Base-by-base conservation (phyloP, 2,113 vertebrate species). In the Todiramphus saurophagus region DNA sequence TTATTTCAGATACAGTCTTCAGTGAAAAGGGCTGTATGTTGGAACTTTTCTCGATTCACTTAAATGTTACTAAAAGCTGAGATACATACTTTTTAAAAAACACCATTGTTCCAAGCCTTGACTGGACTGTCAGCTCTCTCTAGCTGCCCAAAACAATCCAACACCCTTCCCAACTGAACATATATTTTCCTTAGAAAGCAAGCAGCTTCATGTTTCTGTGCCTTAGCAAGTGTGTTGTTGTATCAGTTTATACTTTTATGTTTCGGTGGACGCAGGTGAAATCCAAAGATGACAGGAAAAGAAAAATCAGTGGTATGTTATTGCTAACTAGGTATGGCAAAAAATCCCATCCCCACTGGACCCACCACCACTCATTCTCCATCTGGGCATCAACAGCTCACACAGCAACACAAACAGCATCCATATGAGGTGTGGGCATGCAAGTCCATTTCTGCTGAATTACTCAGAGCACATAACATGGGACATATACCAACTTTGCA, bases 381-480 rank as follows among this genome's bases (percentile, higher is more conserved):
- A 1, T 58, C 70, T 87, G 58, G 43, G 74, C 56, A 53, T 46
- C 51, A 82, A 62, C 74, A 89, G 73, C 56, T 89, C 83, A 43
- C 0, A 1, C 56, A 68, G 69, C 48, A 79, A 56, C 84, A 93
- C 58, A 91, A 89, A 39, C 15, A 90, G 20, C 86, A 87, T 63
- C 62, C 77, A 76, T 60, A 82, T 53, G 81, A 96, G 87, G 78
- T 79, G 74, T 53, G 69, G 77, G 62, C 83, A 37, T 30, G 41
- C 18, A 60, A 89, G 48, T 73, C 77, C 74, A 73, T 95, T 91
- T 96, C 89, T 95, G 74, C 43, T 72, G 93, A 70, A 60, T 91
- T 92, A 95, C 73, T 96, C 77, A 92, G 83, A 90, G 62, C 24
- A 16, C 41, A 3, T 23, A 74, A n/a, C 44, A 48, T 4, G 55